Conservation (phyloP, 1,140 invertebrate genomes). For the Drosophila jambulina region DNA sequence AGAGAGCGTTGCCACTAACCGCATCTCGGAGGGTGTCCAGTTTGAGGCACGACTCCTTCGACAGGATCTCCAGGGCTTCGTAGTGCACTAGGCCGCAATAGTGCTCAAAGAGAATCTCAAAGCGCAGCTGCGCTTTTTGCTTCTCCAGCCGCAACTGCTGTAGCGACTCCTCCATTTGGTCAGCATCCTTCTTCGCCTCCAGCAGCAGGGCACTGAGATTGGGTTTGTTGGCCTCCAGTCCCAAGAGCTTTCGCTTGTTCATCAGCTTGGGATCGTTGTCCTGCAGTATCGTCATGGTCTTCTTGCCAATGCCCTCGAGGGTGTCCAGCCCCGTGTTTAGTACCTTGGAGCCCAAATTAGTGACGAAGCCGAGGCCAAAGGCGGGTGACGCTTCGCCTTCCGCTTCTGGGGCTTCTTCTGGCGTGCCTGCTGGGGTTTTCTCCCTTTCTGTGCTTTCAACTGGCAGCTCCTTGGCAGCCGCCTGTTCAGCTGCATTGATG, state of each 20-base stretch:
- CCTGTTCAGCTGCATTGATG: slow-evolving; percentile 82
- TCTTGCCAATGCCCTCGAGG: slow-evolving; percentile 95
- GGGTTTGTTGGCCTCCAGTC: slow-evolving; percentile 87
- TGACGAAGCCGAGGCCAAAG: slow-evolving; percentile 86
- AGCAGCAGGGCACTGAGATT: slow-evolving; percentile 88
- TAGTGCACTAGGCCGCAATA: slow-evolving; percentile 94
- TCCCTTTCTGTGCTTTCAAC: slow-evolving; percentile 1
- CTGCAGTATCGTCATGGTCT: slow-evolving; percentile 96
- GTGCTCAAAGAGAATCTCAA: slow-evolving; percentile 94
- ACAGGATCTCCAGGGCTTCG: slow-evolving; percentile 95
- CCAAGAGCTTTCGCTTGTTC: slow-evolving; percentile 92
- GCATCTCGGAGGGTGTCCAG: slow-evolving; percentile 88
- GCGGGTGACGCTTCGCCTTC: slow-evolving; percentile 18
- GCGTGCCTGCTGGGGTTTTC: slow-evolving; percentile 8
- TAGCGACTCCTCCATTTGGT: slow-evolving; percentile 88
- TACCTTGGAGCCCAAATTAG: slow-evolving; percentile 90
- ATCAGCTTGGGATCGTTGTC: slow-evolving; percentile 95
- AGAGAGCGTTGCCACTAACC: slow-evolving; percentile 86
- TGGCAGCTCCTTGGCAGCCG: slow-evolving; percentile 17
- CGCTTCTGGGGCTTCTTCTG: slow-evolving; percentile 9
- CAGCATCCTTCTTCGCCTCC: slow-evolving; percentile 93
- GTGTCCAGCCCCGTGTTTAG: slow-evolving; percentile 94
- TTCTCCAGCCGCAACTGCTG: slow-evolving; percentile 87
- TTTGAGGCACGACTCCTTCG: slow-evolving; percentile 92
- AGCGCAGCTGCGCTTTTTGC: slow-evolving; percentile 89